phyloP scores from a whole-genome alignment of 2,113 vertebrate species.

The Sander vitreus region DNA sequence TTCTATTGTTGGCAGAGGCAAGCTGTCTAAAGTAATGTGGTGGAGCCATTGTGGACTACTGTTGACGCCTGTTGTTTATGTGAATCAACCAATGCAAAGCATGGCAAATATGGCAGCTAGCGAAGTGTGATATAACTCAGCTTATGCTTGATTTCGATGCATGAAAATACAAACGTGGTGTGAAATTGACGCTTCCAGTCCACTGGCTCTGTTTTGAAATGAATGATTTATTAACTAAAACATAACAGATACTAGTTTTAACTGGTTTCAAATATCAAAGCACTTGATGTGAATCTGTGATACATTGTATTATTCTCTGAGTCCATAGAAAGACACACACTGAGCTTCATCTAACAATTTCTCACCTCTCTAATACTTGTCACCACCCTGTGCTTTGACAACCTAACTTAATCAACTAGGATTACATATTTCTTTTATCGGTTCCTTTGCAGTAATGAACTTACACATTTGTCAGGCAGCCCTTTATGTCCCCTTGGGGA shows the following conservation, averaged over 20 bases:
- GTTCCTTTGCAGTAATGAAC: constrained; percentile 77
- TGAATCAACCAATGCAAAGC: constrained; percentile 51
- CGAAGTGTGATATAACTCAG: constrained; percentile 46
- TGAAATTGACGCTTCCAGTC: constrained; percentile 68
- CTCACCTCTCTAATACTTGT: constrained; percentile 74
- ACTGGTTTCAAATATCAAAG: constrained; percentile 50
- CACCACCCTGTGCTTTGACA: constrained; percentile 65
- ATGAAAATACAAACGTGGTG: constrained; percentile 72
- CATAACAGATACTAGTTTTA: constrained; percentile 48
- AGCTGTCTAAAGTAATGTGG: constrained; percentile 29
- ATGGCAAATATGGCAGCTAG: constrained; percentile 54
- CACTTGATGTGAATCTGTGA: constrained; percentile 37
- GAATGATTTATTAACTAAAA: constrained; percentile 64
- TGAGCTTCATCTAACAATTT: constrained; percentile 71
- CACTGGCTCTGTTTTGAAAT: constrained; percentile 48
- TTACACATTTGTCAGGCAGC: constrained; percentile 72
- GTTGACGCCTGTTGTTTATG: constrained; percentile 39
- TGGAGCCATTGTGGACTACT: constrained; percentile 8
- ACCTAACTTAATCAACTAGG: constrained; percentile 77
- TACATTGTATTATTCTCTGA: constrained; percentile 41
- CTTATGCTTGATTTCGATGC: constrained; percentile 60
- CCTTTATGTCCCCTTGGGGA: constrained; percentile 69
- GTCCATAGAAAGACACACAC: constrained; percentile 58
- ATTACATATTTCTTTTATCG: constrained; percentile 77
- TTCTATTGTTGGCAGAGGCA: background rate